These are phyloP conservation scores for Folsomia manolachei DNA, from an alignment of 2,888 invertebrate species.

Conservation along the genomic window DNA sequence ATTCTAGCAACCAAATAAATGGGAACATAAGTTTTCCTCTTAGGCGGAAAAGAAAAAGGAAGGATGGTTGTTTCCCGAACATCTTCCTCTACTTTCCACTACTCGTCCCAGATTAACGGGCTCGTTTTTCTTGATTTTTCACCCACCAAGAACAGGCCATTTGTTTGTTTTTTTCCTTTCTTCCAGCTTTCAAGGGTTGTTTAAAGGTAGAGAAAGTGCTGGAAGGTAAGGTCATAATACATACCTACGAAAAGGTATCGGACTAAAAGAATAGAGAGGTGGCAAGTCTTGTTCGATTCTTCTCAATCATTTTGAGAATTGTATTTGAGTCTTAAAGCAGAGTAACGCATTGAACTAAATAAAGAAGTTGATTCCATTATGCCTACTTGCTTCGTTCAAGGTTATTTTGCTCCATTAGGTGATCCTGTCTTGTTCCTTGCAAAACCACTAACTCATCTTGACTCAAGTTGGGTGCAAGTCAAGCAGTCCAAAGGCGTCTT, in stretches of 20 bases:
- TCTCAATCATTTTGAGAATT: not conserved
- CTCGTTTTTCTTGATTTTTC: conserved; percentile 45
- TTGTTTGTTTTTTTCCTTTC: not conserved
- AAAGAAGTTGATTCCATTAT: too few relatives aligned
- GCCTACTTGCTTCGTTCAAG: not conserved
- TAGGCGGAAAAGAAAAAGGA: conserved; percentile 24
- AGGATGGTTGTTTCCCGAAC: conserved; percentile 20
- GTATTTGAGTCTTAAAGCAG: too few relatives aligned
- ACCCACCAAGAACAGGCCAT: not conserved
- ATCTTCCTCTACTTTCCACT: conserved; percentile 6
- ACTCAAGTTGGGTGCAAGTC: not conserved
- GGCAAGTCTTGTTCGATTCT: conserved; percentile 16
- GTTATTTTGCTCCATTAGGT: not conserved
- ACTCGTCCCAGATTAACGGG: conserved; percentile 41
- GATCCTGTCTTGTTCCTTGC: not conserved
- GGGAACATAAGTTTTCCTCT: conserved; percentile 49
- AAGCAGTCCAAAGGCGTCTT: too few relatives aligned
- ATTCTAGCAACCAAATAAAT: conserved; percentile 48
- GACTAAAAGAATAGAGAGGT: conserved; percentile 17
- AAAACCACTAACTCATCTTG: not conserved
- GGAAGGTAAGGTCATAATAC: not conserved
- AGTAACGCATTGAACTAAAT: too few relatives aligned
- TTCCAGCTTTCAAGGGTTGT: not conserved
- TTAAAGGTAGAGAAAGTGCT: not conserved
- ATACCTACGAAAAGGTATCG: not conserved